Percentiles rank a stretch among this genome's conserved stretches.
phyloP scores from a whole-genome alignment of 2,113 vertebrate species.

The Thermophis baileyi region DNA sequence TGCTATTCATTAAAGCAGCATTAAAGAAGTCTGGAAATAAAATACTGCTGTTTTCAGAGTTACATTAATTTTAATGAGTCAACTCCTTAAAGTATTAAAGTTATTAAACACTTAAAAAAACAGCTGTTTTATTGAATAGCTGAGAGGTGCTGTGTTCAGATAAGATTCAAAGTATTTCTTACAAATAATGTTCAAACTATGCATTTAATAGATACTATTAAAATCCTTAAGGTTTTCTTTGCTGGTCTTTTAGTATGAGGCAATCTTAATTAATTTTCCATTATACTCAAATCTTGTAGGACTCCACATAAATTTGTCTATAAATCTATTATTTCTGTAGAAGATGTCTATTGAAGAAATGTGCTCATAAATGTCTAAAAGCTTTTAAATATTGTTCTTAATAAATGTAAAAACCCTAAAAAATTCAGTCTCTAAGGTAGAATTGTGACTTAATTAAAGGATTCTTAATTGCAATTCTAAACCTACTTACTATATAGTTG shows the following conservation, averaged over 20 bases:
- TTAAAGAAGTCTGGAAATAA: not conserved
- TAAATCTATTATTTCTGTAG: not conserved
- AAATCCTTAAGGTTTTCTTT: not conserved
- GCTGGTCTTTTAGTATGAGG: not conserved
- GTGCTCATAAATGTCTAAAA: constrained; percentile 10
- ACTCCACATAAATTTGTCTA: not conserved
- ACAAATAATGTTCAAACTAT: not conserved
- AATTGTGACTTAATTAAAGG: not conserved
- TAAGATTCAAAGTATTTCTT: not conserved
- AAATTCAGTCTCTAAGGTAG: not conserved
- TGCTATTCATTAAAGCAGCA: not conserved
- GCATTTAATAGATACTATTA: not conserved
- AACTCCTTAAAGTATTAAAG: not conserved
- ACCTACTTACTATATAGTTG: not conserved
- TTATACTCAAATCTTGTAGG: constrained; percentile 13
- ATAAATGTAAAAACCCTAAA: not conserved
- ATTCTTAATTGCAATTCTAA: not conserved
- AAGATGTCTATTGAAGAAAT: not conserved
- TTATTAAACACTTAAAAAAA: not conserved
- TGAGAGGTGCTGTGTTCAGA: not conserved
- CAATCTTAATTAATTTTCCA: constrained; percentile 18
- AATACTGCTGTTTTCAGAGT: not conserved
- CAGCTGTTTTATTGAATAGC: not conserved
- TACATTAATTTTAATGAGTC: not conserved
- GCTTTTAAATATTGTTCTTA: constrained; percentile 15